These are phyloP conservation scores for Scaptomyza montana DNA, from an alignment of 1,140 invertebrate species.

Conservation along the genomic window DNA sequence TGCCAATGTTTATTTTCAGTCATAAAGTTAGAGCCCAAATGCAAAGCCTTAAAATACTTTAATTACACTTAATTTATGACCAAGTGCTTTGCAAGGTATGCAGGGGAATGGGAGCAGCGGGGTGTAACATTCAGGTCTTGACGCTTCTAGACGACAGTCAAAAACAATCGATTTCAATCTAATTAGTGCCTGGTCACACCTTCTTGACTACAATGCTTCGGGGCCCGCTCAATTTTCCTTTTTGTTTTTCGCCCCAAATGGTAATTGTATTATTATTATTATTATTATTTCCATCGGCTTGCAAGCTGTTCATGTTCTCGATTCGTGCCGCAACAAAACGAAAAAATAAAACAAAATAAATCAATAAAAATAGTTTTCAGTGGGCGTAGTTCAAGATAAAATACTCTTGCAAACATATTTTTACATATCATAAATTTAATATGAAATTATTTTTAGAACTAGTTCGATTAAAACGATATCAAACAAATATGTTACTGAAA, in stretches of 20 bases:
- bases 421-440: neutral
- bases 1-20: slow-evolving; percentile 66
- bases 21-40: slow-evolving; percentile 61
- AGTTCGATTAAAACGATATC: too few species aligned
- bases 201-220: slow-evolving; percentile 26
- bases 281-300: slow-evolving; percentile 25
- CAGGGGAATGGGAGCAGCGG: neutral
- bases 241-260: slow-evolving; percentile 14
- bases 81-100: slow-evolving; percentile 19
- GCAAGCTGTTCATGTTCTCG: slow-evolving; percentile 13
- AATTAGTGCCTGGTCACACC: slow-evolving; percentile 56
- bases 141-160: slow-evolving; percentile 10
- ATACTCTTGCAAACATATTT: neutral
- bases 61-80: slow-evolving; percentile 75
- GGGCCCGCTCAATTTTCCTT: slow-evolving; percentile 23
- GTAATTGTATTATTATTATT: slow-evolving; percentile 45
- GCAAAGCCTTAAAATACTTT: slow-evolving; percentile 75
- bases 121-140: too few species aligned
- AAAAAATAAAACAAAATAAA: neutral
- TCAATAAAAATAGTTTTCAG: neutral
- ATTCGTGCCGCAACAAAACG: slow-evolving; percentile 18
- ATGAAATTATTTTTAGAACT: too few species aligned
- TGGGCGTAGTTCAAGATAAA: neutral
- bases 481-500: too few species aligned
- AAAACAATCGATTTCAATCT: slow-evolving; percentile 37